Evolutionary conservation across 2,797 vertebrate species (phyloP).

Genomic region (Orientallactaga sibirica): DNA sequence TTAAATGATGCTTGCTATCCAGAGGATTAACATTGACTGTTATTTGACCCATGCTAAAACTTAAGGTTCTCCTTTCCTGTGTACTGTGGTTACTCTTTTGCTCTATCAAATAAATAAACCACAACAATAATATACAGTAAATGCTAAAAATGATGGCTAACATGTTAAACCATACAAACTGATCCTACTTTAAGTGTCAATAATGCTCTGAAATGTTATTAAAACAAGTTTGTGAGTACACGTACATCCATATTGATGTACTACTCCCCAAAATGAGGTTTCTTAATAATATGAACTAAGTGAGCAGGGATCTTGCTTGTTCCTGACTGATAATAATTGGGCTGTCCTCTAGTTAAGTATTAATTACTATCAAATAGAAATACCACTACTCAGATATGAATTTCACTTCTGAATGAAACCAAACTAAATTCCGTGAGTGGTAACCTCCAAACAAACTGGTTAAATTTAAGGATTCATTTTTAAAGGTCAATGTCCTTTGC

Average conservation of each 20-base stretch:
- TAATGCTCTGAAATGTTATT: neutral
- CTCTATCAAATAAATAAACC: neutral
- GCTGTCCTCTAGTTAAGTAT: constrained; percentile 17
- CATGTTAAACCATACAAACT: neutral
- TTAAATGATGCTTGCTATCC: neutral
- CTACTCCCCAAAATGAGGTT: constrained; percentile 22
- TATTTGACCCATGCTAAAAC: constrained; percentile 34
- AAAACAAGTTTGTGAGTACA: constrained; percentile 17
- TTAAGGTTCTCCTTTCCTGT: neutral
- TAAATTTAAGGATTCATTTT: constrained; percentile 72
- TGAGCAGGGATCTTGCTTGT: constrained; percentile 25
- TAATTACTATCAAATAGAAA: constrained; percentile 59
- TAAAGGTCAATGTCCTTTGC: constrained; percentile 78
- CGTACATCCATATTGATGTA: neutral
- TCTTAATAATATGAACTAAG: constrained; percentile 41
- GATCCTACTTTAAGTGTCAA: neutral
- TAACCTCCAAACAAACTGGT: constrained; percentile 62
- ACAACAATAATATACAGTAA: constrained; percentile 13
- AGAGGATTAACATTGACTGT: neutral
- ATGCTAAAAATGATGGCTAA: constrained; percentile 20
- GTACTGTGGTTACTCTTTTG: neutral
- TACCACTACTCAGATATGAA: neutral
- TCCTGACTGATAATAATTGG: neutral
- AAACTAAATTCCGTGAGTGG: constrained; percentile 7
- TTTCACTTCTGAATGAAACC: constrained; percentile 61